Evolutionary conservation across 53 echinoderm and acorn worm species (phyloP), one percentile per base, ranked within the genome.

Genomic region (Echinarachnius parma): DNA sequence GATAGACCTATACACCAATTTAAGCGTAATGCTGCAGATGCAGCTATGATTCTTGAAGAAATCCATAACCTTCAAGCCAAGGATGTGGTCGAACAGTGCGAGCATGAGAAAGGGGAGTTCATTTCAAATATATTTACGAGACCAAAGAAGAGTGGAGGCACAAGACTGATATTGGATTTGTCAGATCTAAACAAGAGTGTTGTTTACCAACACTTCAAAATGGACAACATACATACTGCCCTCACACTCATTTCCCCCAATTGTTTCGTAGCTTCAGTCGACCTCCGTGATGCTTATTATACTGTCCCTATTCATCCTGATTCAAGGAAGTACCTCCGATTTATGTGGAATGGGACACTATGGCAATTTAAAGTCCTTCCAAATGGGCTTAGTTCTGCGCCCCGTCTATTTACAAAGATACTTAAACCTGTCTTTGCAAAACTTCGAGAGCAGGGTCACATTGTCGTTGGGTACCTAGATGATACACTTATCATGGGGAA

Each of bases 221-320:
- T 86, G 83, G 90, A 86, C 1, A 82, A 78, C 4, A 46, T 90
- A 27, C 34, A 78, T 37, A 66, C 80, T 2, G 90, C 86, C 42
- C 50, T 31, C 0, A 37, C 21, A 11, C 58, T 79, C 9, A 62
- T 83, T 4, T 53, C 47, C 13, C 5, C 11, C 9, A 28, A 70
- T 58, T 61, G 54, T 61, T 86, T 59, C 15, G 48, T 90, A 31
- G 47, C 82, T 13, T 70, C 82, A 19, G 74, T 90, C 30, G 82
- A 90, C 23, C 79, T 90, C 34, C 79, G 66, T 31, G 86, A 86
- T 59, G 90, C 90, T 4, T 86, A 90, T 52, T 82, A 82, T 60
- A 53, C 76, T 28, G 62, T 90, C 1, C 90, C 79, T 32, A 72
- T 88, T 48, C 59, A 75, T 19, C 3, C 21, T 19, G 67, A 59